Evolutionary conservation across 2,113 vertebrate genomes (phyloP), one percentile per base, ranked within the genome.

Genomic region (Centrocercus urophasianus): DNA sequence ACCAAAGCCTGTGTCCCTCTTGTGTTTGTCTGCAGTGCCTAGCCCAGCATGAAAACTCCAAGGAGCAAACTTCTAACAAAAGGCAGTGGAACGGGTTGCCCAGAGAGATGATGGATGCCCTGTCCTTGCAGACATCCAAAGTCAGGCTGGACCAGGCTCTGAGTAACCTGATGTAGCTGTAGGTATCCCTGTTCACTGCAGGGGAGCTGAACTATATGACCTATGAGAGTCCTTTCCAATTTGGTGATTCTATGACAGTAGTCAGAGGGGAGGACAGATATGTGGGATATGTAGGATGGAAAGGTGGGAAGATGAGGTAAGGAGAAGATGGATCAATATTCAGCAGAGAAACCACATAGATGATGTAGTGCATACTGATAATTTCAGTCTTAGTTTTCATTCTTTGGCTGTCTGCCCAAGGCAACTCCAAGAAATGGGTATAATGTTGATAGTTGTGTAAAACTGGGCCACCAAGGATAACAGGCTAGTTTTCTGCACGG

Each of bases 401-500:
- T 13, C 30, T 72, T 11, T n/a, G 52, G 8, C 20, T 91, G 27
- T 21, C 3, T 18, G 34, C 14, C 10, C 30, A 6, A 10, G 52
- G 50, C 61, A 57, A 18, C 10, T 64, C 54, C 24, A 27, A n/a
- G 64, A 73, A n/a, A 6, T 32, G 43, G 32, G 8, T 13, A 12
- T 32, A 21, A 61, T 32, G 27, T 6, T 15, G n/a, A 15, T 19
- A 10, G 1, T 70, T 78, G n/a, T 63, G 32, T 57, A 47, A 61
- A 81, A 56, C 19, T 20, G 10, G 15, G 54, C 70, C 3, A 11
- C 18, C 10, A 32, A 50, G 21, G 32, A 7, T 42, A 32, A 54
- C n/a, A 14, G 12, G 15, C 22, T 24, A 10, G 7, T 3, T 77
- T 77, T 71, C 70, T 47, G 0, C 0, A 0, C 3, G 65, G n/a